Base-by-base conservation (phyloP, 2,113 vertebrate genomes). In the Zapornia atra region DNA sequence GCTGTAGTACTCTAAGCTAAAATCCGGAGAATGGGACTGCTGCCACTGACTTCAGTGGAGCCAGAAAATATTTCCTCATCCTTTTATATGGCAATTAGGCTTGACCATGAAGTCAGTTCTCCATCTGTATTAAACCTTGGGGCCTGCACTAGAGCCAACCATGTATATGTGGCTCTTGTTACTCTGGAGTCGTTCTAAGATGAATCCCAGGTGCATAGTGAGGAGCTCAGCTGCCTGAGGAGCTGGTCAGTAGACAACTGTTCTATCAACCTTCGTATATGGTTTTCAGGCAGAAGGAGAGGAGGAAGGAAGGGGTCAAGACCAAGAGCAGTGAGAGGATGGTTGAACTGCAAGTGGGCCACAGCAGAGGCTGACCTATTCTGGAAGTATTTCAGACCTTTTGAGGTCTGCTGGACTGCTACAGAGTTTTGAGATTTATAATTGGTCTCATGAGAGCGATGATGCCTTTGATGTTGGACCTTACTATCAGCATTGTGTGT, bases 41-140 rank as follows among this genome's bases (percentile, higher is more conserved):
- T 93, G 95, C 94, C 88, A 88, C 3, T 76, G 88, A 24, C 65
- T 84, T 72, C 56, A 84, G 42, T 13, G 36, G 51, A 90, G 80
- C 90, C 86, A 91, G 61, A 71, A 96, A 56, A 34, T 42, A 51
- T 94, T 91, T 92, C 77, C 77, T 91, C 69, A 91, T 70, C 80
- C 33, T 70, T 83, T 34, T 59, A 56, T 51, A 19, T 86, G 72
- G 33, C 80, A 66, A 63, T 66, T 54, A 50, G 36, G 18, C 22
- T 6, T 97, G 83, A 86, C 77, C 77, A 71, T 60, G 56, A 94
- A 84, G 50, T 75, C 69, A 42, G 33, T 59, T 21, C 24, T 82
- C 50, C 50, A 31, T 90, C 46, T 59, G 28, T 80, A 15, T 73
- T 76, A 63, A 77, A 11, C 46, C 46, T 63, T 22, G 80, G 64